Evolutionary conservation across 2,797 vertebrate species (phyloP).

Genomic region (Micropoecilia bifurca): DNA sequence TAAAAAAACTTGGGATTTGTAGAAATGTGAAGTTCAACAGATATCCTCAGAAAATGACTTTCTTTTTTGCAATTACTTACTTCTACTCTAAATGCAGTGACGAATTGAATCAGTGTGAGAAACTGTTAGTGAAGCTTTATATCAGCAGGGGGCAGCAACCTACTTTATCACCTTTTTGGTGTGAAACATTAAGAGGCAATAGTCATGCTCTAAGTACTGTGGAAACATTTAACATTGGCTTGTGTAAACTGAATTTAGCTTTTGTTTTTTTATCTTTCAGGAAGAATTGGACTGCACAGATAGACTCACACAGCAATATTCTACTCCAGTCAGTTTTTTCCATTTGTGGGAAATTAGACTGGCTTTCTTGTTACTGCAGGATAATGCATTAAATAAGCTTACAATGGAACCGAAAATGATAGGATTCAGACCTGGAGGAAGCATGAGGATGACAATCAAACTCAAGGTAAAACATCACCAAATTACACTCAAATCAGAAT

Average conservation of each 20-base stretch:
- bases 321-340: slow-evolving; percentile 38
- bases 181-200: not conserved
- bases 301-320: slow-evolving; percentile 47
- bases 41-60: not conserved
- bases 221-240: not conserved
- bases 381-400: slow-evolving; percentile 33
- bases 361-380: slow-evolving; percentile 50
- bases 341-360: slow-evolving; percentile 29
- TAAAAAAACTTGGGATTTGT: not conserved
- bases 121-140: not conserved
- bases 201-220: not conserved
- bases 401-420: slow-evolving; percentile 67
- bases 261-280: slow-evolving; percentile 64
- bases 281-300: slow-evolving; percentile 74
- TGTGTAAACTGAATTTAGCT: not conserved
- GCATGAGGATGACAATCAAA: slow-evolving; percentile 55
- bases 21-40: not conserved
- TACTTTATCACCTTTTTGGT: slow-evolving; percentile 8
- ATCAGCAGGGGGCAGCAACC: slow-evolving; percentile 20
- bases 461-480: slow-evolving; percentile 73
- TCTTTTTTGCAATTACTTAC: not conserved
- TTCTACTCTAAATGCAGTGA: not conserved
- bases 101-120: not conserved
- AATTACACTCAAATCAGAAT: slow-evolving; percentile 20
- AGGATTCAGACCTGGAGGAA: slow-evolving; percentile 60